Evolutionary conservation across 2,888 invertebrate species (phyloP), one percentile per base, ranked within the genome.

Genomic region (Morinoia aosen): DNA sequence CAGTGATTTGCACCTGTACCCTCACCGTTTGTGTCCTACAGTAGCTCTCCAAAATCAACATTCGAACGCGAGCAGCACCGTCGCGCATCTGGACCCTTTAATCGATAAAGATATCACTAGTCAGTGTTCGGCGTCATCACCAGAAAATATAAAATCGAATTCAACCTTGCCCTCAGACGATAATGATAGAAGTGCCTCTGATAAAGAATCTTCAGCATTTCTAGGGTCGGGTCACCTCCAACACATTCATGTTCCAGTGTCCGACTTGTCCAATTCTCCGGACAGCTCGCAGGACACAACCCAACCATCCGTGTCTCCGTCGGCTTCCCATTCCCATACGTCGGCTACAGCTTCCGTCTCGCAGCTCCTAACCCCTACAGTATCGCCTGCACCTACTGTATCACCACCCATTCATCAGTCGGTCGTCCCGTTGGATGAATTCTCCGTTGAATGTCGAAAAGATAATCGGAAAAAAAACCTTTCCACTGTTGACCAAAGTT

Each of bases 281-380:
- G 93, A 93, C 93, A 93, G 93, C 57, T 57, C n/a, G 11, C 93
- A 57, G 93, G 93, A 93, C 93, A 57, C 57, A n/a, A 93, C 93
- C 93, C 93, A 93, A 33, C 93, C 93, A 57, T 93, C 93, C 57
- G 93, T 48, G 48, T 93, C 93, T 57, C 93, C 93, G 58, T 93
- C 93, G n/a, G 93, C 96, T 40, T 95, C 96, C 11, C 95, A 95
- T 40, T 90, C 91, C 58, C 90, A 95, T n/a, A 88, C 94, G 95
- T 95, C 96, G 88, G 96, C 96, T 95, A 96, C 96, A 14, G 93
- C 96, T 64, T 96, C 96, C 25, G 96, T 95, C 95, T 95, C 96
- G 58, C 96, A 96, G 61, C 95, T 95, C 0, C 95, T 95, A 58
- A 95, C 96, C 19, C 96, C 96, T 61, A 96, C 96, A 14, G 58